Percentiles rank a stretch among this genome's conserved stretches.
Conservation (phyloP, 1,140 invertebrate species). For the Eriocheir sinensis region DNA sequence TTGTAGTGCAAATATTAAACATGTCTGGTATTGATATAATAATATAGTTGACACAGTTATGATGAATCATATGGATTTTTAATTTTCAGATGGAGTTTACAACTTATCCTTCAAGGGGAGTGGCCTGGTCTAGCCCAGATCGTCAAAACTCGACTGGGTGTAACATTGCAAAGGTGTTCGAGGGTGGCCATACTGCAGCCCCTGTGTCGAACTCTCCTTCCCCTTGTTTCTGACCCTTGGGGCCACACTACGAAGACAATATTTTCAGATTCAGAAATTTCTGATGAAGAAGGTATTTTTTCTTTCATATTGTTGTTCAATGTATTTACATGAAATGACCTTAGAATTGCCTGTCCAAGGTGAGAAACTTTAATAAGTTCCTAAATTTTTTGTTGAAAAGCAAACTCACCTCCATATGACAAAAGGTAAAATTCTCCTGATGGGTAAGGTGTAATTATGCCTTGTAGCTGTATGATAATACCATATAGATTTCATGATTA, state of each 20-base stretch:
- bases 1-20: no score
- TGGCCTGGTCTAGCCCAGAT: conserved; percentile 83
- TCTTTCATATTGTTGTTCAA: neutral
- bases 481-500: no score
- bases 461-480: no score
- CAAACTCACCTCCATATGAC: no score
- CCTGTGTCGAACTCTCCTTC: conserved; percentile 82
- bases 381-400: conserved; percentile 9
- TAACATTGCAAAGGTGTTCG: conserved; percentile 83
- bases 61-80: neutral
- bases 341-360: no score
- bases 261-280: conserved; percentile 80
- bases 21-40: no score
- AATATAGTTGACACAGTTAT: no score
- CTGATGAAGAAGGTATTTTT: conserved; percentile 78
- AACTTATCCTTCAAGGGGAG: conserved; percentile 84
- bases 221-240: conserved; percentile 84
- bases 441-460: no score
- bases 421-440: no score
- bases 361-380: neutral
- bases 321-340: no score
- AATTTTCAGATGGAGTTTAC: conserved; percentile 83
- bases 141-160: conserved; percentile 83
- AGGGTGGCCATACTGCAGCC: conserved; percentile 81
- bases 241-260: conserved; percentile 82